Evolutionary conservation across 2,113 vertebrate species (phyloP), one percentile per base, ranked within the genome.

Genomic region (Psittacus erithacus): DNA sequence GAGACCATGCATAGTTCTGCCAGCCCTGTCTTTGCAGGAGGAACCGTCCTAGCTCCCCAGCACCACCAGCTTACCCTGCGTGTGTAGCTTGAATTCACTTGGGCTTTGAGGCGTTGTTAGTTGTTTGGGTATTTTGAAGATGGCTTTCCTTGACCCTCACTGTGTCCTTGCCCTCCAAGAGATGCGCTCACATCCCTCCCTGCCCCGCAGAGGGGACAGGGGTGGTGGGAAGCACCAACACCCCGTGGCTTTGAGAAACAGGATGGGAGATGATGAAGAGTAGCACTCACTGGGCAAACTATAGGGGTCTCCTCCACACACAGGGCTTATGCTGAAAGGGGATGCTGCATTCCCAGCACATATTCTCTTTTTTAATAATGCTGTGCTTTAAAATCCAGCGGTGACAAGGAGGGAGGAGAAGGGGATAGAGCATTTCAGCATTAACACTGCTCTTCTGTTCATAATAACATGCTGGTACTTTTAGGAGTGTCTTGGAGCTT

Each of bases 321-420:
- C 82, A 57, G 53, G 19, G 60, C 75, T 92, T 55, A 91, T 76
- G 88, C 79, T 79, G 82, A 12, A 41, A 78, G 65, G 80, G 78
- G 44, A 55, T 77, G 87, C 43, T 76, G 84, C 86, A 44, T 73
- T 78, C 94, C 73, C 67, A n/a, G 90, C 67, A 23, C 29, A 12
- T 44, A 57, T 75, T 73, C 70, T 60, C 67, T 29, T 64, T 88
- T 85, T 87, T 55, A 81, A 94, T 92, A 96, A 86, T 8, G 50
- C 35, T 19, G 29, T 20, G 47, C 88, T 95, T 93, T 78, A 93
- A 93, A 96, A 95, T 57, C 74, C 90, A 74, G 46, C 9, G 0
- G 86, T 71, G 91, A 93, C 91, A 94, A 79, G 71, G 88, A 96
- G 62, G 96, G 93, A 96, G 94, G 95, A 97, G 95, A 96, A 96